Base-by-base conservation (phyloP, 1,140 invertebrate genomes). In the Bombus pascuorum region DNA sequence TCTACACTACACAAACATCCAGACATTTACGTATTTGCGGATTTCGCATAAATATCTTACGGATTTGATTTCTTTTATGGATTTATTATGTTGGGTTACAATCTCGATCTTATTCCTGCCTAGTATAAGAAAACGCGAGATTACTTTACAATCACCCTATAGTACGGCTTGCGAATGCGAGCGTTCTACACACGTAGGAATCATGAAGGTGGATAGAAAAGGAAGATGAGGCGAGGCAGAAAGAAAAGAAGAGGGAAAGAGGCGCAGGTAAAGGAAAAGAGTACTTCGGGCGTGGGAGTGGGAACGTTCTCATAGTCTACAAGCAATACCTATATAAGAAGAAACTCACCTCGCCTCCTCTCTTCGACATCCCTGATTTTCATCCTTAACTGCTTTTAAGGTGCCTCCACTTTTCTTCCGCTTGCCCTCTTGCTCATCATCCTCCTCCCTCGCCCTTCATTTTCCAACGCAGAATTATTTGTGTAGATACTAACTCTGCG, bases 271-370 rank as follows among this genome's bases (percentile, higher is more conserved):
- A 90, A 94, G 93, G 93, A 94, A 94, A 94, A 93, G 92, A 94
- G 91, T 88, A 93, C 93, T 93, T 87, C 89, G 86, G 91, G 92
- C 94, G 95, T 95, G 94, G 94, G 94, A 95, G 94, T 95, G 94
- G 92, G 94, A 95, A 95, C 87, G 89, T 95, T 95, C 94, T 95
- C 94, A 95, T 94, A 95, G 90, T 91, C 86, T 74, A 81, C 87
- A 59, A 34, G 75, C 88, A 88, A 89, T 92, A 87, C 71, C 81
- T 90, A 88, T 91, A 90, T 84, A 91, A 88, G 89, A 89, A 74
- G 78, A 89, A 83, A 89, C 86, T 83, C 80, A 57, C 82, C 81
- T 78, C 77, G 78, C 68, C 82, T 86, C 89, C 85, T 87, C 87
- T 89, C 74, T 85, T 87, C 66, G 57, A 77, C 68, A 85, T 88